phyloP scores from a whole-genome alignment of 1,140 invertebrate genomes.

The Glomeris maerens region DNA sequence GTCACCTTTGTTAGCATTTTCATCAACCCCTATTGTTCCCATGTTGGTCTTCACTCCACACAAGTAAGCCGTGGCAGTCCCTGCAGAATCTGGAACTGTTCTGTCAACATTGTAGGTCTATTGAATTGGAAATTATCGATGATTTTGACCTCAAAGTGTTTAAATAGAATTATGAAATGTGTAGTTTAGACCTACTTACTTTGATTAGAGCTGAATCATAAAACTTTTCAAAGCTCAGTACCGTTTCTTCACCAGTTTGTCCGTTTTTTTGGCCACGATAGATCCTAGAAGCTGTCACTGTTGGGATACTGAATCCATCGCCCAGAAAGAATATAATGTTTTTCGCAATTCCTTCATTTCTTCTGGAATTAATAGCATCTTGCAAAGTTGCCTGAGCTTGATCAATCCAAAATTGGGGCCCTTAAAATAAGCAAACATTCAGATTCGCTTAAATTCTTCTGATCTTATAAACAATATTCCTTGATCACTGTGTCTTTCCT shows the following conservation, averaged over 20 bases:
- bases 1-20: conserved; percentile 43
- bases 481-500: too few species aligned
- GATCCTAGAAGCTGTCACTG: conserved; percentile 57
- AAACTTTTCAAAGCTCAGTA: conserved; percentile 58
- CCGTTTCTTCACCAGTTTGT: conserved; percentile 46
- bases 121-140: too few species aligned
- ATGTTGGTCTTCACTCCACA: conserved; percentile 62
- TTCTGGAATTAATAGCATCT: not conserved
- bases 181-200: too few species aligned
- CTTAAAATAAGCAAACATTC: too few species aligned
- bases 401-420: too few species aligned
- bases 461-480: too few species aligned
- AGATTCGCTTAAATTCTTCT: too few species aligned
- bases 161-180: too few species aligned
- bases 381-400: not conserved
- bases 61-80: conserved; percentile 57
- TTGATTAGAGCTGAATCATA: conserved; percentile 52
- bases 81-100: conserved; percentile 62
- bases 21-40: conserved; percentile 55
- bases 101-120: conserved; percentile 65
- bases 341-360: conserved; percentile 35
- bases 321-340: conserved; percentile 67
- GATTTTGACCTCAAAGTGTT: too few species aligned
- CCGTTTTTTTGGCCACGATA: conserved; percentile 44
- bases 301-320: conserved; percentile 64